Base-by-base conservation (phyloP, 2,113 vertebrate species). In the Hippoglossus stenolepis region DNA sequence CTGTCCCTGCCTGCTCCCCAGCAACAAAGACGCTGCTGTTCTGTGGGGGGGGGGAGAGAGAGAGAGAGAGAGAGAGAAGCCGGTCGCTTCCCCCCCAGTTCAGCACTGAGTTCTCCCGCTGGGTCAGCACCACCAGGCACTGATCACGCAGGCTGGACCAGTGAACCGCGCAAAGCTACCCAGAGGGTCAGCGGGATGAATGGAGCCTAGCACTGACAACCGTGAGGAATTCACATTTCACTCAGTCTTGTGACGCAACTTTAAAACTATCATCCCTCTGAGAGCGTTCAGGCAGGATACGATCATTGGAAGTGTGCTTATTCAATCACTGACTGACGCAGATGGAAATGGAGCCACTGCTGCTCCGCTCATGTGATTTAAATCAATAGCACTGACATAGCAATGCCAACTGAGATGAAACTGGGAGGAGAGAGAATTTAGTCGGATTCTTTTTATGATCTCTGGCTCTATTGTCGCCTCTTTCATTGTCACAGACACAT, bases 1-100 rank as follows among this genome's bases (percentile, higher is more conserved):
- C 9, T 2, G 17, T 49, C 53, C 35, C 10, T 65, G 75, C 65
- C 80, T 45, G 59, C 40, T 71, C 67, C 72, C 0, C 2, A 35
- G 23, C 61, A 85, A 92, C 89, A 93, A 93, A 91, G 90, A 83
- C 65, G 28, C 61, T n/a, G 83, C 84, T 93, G 89, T 93, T 90
- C 81, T 78, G 65, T 0, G 35, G 45, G 45, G 38, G 23, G 49
- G 23, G 23, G 2, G 23, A 23, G 23, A 23, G 23, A 23, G 23
- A 23, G 23, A 23, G 23, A 23, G 23, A 7, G 18, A 26, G 12
- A 23, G 38, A 64, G 47, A 35, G 67, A 54, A 79, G 70, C 76
- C 75, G 24, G 75, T 58, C 6, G 6, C 31, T 31, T 31, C 31
- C 31, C 31, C 60, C 64, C 11, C 53, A 0, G 60, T 59, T 64